Percentiles rank a stretch among this genome's conserved stretches.
Conservation (phyloP, 2,797 vertebrate species). For the Enteromius trimaculatus region DNA sequence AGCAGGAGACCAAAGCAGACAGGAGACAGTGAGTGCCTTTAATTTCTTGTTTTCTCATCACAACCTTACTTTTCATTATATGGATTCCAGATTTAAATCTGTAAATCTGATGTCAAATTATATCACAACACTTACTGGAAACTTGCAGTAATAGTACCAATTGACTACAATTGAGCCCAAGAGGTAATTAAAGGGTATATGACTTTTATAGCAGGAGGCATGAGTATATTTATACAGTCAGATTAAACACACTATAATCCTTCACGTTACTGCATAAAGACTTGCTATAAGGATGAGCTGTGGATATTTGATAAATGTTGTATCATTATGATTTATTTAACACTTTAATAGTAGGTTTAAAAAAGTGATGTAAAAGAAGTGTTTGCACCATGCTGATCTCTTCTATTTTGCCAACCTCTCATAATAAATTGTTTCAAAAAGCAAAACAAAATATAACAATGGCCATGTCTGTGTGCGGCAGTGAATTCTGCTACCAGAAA, state of each 20-base stretch:
- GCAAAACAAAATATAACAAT: background rate
- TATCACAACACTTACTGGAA: background rate
- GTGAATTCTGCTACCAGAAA: too few relatives aligned
- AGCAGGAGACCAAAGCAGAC: conserved; percentile 37
- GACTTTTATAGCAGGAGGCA: background rate
- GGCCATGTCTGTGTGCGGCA: too few relatives aligned
- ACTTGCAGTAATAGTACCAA: background rate
- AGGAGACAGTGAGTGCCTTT: conserved; percentile 46
- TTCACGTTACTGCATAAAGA: too few relatives aligned
- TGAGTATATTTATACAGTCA: background rate
- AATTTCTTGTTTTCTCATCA: background rate
- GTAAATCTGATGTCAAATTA: background rate
- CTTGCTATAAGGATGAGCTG: background rate
- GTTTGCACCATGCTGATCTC: background rate
- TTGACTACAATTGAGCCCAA: background rate
- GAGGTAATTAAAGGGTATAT: conserved; percentile 6
- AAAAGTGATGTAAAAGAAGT: background rate
- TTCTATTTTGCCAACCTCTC: background rate
- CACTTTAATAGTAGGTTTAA: background rate
- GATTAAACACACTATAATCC: conserved; percentile 10
- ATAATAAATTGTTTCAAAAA: background rate
- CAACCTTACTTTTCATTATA: background rate
- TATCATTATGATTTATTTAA: background rate
- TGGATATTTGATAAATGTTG: background rate
- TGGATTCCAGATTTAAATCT: background rate